Evolutionary conservation across 2,113 vertebrate genomes (phyloP), one percentile per base, ranked within the genome.

Genomic region (Chlorodrepanis virens): DNA sequence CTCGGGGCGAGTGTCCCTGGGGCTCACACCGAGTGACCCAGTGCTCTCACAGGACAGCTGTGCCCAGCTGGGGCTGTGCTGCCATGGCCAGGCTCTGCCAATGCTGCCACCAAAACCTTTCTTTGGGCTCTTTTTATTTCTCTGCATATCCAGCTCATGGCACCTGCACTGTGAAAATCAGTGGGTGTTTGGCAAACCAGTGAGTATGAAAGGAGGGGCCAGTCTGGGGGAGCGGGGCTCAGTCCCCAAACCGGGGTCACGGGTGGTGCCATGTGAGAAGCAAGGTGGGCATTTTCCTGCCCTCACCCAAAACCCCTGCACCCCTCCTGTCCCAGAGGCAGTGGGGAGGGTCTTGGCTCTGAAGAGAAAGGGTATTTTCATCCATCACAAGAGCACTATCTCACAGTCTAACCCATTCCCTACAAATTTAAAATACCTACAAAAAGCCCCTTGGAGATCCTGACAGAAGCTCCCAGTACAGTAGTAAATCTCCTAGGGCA

Each of bases 1-100:
- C 24, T 6, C 18, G 57, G 49, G 28, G 3, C 13, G 2, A 7
- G 18, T 19, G 16, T 65, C 3, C 10, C 1, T 5, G 11, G 6
- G 65, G 57, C 35, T 81, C 52, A 0, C 25, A 1, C 17, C 0
- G 0, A 0, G 0, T 11, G 33, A 8, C 42, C 5, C 3, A 3
- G 3, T 0, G 3, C 7, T 44, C 1, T 23, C n/a, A 1, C 45
- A 23, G 40, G 39, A 15, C 12, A 54, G 42, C 23, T 3, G 33
- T 28, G 54, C 28, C 70, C 13, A 17, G 29, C 40, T 40, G 79
- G 42, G 39, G 2, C 39, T 0, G 1, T 11, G 40, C 67, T 61
- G 54, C 39, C 1, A 0, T 2, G 54, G 47, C 59, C 17, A 5
- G 15, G 25, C 70, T 56, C 50, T 70, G 54, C 42, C 35, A 3